Conservation (phyloP, 2,888 invertebrate genomes). For the Gerris lacustris region DNA sequence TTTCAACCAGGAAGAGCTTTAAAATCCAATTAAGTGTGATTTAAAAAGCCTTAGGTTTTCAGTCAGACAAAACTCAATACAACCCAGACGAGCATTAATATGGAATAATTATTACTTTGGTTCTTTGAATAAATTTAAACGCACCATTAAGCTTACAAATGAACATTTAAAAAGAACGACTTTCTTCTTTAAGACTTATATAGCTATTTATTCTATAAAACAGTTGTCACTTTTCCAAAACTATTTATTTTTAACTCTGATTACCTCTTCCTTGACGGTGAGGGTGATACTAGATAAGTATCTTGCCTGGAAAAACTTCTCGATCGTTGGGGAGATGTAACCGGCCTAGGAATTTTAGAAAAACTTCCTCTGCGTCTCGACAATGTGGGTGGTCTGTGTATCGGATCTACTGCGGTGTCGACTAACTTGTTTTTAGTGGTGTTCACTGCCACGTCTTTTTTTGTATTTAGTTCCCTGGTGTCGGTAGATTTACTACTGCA, state of each 20-base stretch:
- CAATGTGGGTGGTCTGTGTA: constrained; percentile 1
- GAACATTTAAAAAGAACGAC: too few species aligned
- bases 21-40: too few species aligned
- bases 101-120: too few species aligned
- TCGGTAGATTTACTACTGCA: constrained; percentile 21
- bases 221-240: too few species aligned
- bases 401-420: constrained; percentile 39
- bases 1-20: too few species aligned
- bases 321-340: constrained; percentile 14
- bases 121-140: too few species aligned
- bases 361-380: not conserved
- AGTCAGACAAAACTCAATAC: too few species aligned
- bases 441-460: constrained; percentile 28
- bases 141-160: too few species aligned
- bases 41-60: too few species aligned
- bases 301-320: constrained; percentile 21
- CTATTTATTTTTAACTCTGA: not conserved
- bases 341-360: constrained; percentile 23
- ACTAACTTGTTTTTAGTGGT: constrained; percentile 38
- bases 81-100: too few species aligned
- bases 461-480: constrained; percentile 21
- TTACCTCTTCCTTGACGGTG: not conserved
- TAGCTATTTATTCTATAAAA: too few species aligned
- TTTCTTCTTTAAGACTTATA: too few species aligned
- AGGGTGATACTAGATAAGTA: constrained; percentile 16